Base-by-base conservation (phyloP, 2,888 invertebrate genomes). In the Dynastes tityus region DNA sequence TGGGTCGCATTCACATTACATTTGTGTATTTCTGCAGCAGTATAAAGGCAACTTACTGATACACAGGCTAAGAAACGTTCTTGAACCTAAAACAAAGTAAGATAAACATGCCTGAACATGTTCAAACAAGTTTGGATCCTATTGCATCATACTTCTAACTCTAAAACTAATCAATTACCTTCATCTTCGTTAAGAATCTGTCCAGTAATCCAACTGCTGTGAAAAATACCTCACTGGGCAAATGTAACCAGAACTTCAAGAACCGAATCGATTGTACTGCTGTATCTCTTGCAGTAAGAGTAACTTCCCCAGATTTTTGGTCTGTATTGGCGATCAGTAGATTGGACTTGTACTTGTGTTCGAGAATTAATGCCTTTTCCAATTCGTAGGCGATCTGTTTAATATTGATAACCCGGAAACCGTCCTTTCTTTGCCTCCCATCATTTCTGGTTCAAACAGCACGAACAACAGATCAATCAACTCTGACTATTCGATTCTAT, bases 51-150 rank as follows among this genome's bases (percentile, higher is more conserved):
- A 80, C 96, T 94, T 51, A 97, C 93, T 16, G 96, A 95, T 88
- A 97, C 94, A 89, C 97, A 97, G 5, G 95, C 95, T 89, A 97
- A 93, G 89, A 96, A 96, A 87, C 95, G 96, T 74, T 95, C 94
- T 80, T 92, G 92, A 2, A 93, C 93, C 90, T 90, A 76, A 83
- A 84, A 45, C 45, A 45, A 11, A 11, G 11, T 45, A 45, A 11
- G 11, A 83, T 80, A 77, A 79, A 81, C 40, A 51, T 58, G 27
- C 1, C n/a, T 13, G n/a, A 78, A 13, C 67, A 73, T 45, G 37
- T 45, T 32, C 4, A 51, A 27, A 51, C 13, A 70, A 51, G 11
- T 51, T 22, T 13, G 8, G 0, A 11, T 70, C 51, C 40, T 22
- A 70, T 40, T 16, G 40, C 40, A 40, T 40, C 58, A 76, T 29